Evolutionary conservation across 2,113 vertebrate genomes (phyloP).

Genomic region (Lanius collurio): DNA sequence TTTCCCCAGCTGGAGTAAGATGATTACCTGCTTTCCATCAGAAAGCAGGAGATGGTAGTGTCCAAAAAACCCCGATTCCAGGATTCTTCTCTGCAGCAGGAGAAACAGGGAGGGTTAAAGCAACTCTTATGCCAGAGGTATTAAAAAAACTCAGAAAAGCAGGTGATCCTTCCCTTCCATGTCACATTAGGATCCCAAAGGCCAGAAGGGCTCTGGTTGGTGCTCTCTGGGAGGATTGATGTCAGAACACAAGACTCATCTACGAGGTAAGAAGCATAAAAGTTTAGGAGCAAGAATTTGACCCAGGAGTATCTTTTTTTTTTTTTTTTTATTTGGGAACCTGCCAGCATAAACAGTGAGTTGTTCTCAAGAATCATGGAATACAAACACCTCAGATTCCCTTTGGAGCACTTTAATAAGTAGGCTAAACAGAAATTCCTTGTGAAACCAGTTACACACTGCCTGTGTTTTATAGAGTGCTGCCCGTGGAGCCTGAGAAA

Average conservation of each 20-base stretch:
- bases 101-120: background rate
- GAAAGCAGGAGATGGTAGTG: background rate
- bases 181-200: background rate
- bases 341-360: background rate
- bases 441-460: background rate
- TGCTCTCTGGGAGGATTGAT: background rate
- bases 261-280: background rate
- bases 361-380: background rate
- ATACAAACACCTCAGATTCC: background rate
- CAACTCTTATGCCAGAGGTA: background rate
- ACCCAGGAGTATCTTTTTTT: background rate
- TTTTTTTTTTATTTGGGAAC: background rate
- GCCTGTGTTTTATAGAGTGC: background rate
- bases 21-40: background rate
- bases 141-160: background rate
- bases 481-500: background rate
- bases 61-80: background rate
- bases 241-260: background rate
- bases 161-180: rapidly evolving
- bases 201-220: background rate
- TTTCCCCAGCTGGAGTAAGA: background rate
- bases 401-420: background rate
- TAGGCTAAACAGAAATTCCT: background rate
- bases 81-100: background rate
- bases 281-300: background rate